Base-by-base conservation (phyloP, 2,113 vertebrate species). In the Pyxicephalus adspersus region DNA sequence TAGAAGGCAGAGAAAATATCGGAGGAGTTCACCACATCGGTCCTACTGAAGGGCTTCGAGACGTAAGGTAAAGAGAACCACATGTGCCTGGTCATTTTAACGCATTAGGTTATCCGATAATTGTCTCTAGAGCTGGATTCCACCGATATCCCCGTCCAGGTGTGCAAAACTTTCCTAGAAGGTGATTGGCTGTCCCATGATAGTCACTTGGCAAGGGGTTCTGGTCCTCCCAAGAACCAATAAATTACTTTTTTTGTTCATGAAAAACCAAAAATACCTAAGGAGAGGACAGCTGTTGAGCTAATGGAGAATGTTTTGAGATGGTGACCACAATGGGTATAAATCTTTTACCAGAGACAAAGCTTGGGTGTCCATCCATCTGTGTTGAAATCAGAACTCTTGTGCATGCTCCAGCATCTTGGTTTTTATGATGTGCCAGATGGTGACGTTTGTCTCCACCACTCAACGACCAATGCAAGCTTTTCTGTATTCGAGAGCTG, bases 1-100 rank as follows among this genome's bases (percentile, higher is more conserved):
- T 88, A 89, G 2, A 90, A 80, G 0, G 83, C 57, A 8, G 88
- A 87, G 76, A 89, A 81, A 57, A 89, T 82, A 65, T 75, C 82
- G 68, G 86, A 87, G 0, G 28, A 52, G 34, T 81, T 90, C 84
- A 51, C 84, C 8, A 60, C 82, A 61, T 80, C 82, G 0, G 15
- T 57, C 76, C 83, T 85, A 79, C 86, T 83, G 80, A 88, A 87
- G 28, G 89, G 82, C 57, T 88, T 86, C 77, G 86, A 73, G 11
- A 84, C 22, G 15, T 87, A 86, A 17, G 84, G 88, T 64, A 88
- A 15, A n/a, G 90, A 83, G 67, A 90, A 77, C 88, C 85, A 88
- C 4, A 58, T 1, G 79, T 77, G 88, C 11, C 82, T 26, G 26
- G 83, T 66, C 89, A 91, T 91, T 70, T 65, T 75, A 65, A 26